Base-by-base conservation (phyloP, 2,888 invertebrate species). In the Geophilus truncorum region DNA sequence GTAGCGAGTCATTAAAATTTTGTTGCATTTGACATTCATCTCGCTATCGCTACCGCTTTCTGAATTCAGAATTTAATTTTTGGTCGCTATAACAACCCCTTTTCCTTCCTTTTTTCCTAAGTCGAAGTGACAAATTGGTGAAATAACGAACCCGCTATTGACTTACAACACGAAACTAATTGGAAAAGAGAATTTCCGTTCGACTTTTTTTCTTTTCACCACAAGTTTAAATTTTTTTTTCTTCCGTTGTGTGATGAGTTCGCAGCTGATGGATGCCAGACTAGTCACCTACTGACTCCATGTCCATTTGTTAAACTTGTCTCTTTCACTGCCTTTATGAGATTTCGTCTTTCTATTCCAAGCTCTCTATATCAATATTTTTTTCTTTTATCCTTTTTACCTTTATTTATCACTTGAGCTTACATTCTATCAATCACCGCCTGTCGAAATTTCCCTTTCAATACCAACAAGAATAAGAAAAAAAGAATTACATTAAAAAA, bases 231-330 rank as follows among this genome's bases (percentile, higher is more conserved):
- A 7, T 77, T 34, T 32, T 34, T 77, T 12, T 34, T 4, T 9
- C 9, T 3, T 21, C 28, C 1, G 12, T 34, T 32, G 70, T 51
- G 51, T 18, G 21, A 18, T 51, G 51, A 51, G 51, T 51, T 51
- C 51, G 32, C 18, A 15, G 51, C 70, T 70, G 70, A 70, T 70
- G 70, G 70, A 70, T 70, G 70, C 28, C 28, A 70, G 70, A 70
- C 70, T 70, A 70, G 70, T 70, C 70, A 70, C 70, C 70, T 70
- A 70, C 70, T 70, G 70, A 70, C 70, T 70, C 70, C 70, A 28
- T 70, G 70, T 70, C 28, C 70, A 70, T 70, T 70, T 70, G 70
- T 70, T 70, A 70, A 70, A 70, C 70, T 70, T 70, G 70, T 28
- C 70, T 70, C 28, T 70, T 70, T 70, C 70, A 28, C 1, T 70